Evolutionary conservation across 2,888 invertebrate genomes (phyloP), one percentile per base, ranked within the genome.

Genomic region (Acanthococcus lagerstroemiae): DNA sequence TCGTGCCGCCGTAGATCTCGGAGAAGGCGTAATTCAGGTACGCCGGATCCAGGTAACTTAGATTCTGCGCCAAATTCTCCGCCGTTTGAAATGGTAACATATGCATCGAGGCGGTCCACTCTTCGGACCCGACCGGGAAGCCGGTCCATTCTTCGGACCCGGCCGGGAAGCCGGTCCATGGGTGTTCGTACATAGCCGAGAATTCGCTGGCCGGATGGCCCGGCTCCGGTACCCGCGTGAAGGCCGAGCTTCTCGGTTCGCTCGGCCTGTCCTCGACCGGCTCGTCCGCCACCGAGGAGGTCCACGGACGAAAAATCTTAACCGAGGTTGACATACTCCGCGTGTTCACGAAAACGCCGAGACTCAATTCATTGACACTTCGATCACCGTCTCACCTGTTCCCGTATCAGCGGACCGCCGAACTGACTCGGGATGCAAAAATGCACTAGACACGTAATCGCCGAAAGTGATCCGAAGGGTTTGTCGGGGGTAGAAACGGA

Each of bases 1-100:
- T 61, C 19, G 37, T 9, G 22, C 44, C 22, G 72, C 79, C 80
- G 66, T 80, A 80, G 19, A 55, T 48, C n/a, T 55, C 66, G 21
- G 56, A 37, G 24, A 61, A 61, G 3, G 61, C 61, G 2, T 24
- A 22, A 37, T 30, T 50, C 25, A 61, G 15, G 37, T 61, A 61
- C 12, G 50, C 30, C 27, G 61, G 61, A 52, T 61, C 61, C 12
- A 61, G 61, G 61, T 61, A 61, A 61, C 61, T 61, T n/a, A 61
- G 52, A 61, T 37, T 61, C 37, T 61, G 61, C n/a, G 52, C 61
- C 27, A 52, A 27, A 25, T 22, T 50, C 25, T 46, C 46, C 6
- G 60, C 4, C 48, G 60, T 12, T 4, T 57, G 57, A 26, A 48
- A 46, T 25, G 48, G 48, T 55, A 55, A 48, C 56, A 15, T 27